Evolutionary conservation across 1,140 invertebrate species (phyloP).

Genomic region (Amyelois transitella): DNA sequence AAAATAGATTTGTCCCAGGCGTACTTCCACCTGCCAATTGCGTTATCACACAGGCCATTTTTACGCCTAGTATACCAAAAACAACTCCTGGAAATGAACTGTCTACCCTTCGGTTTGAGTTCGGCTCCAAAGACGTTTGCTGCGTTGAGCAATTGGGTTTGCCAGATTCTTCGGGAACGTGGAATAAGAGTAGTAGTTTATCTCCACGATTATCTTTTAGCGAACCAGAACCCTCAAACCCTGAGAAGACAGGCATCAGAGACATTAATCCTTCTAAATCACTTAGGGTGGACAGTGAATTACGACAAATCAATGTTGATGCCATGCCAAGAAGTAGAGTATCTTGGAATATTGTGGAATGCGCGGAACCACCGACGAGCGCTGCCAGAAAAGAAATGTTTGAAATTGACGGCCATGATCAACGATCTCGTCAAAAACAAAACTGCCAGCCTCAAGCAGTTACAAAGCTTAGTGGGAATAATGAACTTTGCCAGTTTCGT

Average conservation of each 20-base stretch:
- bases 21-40: slow-evolving; percentile 27
- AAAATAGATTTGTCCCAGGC: slow-evolving; percentile 26
- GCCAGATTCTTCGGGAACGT: neutral
- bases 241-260: too few relatives aligned
- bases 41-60: slow-evolving; percentile 18
- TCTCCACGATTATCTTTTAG: neutral
- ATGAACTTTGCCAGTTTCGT: slow-evolving; percentile 2
- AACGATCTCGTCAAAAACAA: too few relatives aligned
- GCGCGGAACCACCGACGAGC: too few relatives aligned
- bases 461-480: neutral
- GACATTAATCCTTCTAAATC: too few relatives aligned
- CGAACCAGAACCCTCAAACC: neutral
- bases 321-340: too few relatives aligned
- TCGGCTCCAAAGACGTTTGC: slow-evolving; percentile 7
- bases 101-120: slow-evolving; percentile 9
- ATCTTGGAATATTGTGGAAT: too few relatives aligned
- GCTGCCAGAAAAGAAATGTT: too few relatives aligned
- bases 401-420: too few relatives aligned
- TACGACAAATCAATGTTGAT: too few relatives aligned
- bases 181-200: slow-evolving; percentile 3
- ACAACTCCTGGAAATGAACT: slow-evolving; percentile 30
- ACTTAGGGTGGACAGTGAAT: too few relatives aligned
- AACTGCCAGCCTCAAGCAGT: neutral
- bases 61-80: slow-evolving; percentile 26
- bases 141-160: slow-evolving; percentile 5